Evolutionary conservation across 2,888 invertebrate species (phyloP).

Genomic region (Capitulum mitella): DNA sequence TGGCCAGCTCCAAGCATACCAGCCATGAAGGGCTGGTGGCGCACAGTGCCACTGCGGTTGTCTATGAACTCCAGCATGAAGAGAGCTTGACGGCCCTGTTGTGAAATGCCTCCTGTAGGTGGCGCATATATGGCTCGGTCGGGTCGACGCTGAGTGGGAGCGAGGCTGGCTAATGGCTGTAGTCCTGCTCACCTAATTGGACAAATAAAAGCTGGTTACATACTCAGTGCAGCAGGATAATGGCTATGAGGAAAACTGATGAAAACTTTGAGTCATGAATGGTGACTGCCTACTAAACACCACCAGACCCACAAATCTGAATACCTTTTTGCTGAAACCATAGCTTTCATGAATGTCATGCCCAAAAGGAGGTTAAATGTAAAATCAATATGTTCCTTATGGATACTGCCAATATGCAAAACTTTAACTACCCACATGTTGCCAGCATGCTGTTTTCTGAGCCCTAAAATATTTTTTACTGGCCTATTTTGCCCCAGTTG

Average conservation of each 20-base stretch:
- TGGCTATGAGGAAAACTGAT: neutral
- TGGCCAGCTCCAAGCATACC: neutral
- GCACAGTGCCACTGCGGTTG: neutral
- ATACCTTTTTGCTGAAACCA: no score
- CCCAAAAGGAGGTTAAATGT: no score
- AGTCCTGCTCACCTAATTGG: neutral
- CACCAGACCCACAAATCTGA: no score
- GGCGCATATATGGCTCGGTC: neutral
- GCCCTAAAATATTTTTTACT: no score
- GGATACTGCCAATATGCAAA: no score
- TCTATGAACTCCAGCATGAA: neutral
- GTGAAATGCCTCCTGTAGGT: neutral
- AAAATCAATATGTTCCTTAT: no score
- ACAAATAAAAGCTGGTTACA: neutral
- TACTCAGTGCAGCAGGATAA: neutral
- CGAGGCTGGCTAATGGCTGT: neutral
- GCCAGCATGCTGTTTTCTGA: no score
- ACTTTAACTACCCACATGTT: no score
- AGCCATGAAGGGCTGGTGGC: neutral
- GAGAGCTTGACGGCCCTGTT: neutral
- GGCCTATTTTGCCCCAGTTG: no score
- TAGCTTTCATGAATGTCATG: neutral
- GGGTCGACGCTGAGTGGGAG: neutral
- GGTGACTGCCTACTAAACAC: no score
- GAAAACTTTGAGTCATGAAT: no score